These are phyloP conservation scores for Halictus ligatus DNA, from an alignment of 2,888 invertebrate genomes.

Conservation along the genomic window DNA sequence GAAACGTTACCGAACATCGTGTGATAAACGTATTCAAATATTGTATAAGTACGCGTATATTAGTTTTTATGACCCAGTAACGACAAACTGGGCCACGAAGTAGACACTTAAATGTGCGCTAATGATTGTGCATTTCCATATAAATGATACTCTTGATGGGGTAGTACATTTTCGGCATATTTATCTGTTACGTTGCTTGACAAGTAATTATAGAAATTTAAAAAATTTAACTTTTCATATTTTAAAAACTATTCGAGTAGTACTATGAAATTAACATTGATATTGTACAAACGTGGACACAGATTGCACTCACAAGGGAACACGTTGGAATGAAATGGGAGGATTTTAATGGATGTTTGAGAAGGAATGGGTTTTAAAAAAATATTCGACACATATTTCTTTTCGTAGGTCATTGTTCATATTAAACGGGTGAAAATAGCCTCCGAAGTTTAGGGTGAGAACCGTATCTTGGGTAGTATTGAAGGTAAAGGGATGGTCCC, in stretches of 20 bases:
- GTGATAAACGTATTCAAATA: neutral
- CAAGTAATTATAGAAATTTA: neutral
- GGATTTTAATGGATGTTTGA: neutral
- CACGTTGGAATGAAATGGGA: neutral
- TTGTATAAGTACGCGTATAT: neutral
- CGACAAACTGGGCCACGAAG: neutral
- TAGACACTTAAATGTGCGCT: neutral
- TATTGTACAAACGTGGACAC: neutral
- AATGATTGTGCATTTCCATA: neutral
- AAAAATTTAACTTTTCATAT: neutral
- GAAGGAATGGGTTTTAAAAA: neutral
- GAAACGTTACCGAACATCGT: neutral
- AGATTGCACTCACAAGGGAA: neutral
- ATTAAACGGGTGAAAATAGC: neutral
- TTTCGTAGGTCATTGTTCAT: neutral
- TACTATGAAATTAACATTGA: neutral
- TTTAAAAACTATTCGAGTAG: neutral
- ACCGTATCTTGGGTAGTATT: neutral
- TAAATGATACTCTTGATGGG: neutral
- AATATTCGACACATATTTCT: neutral
- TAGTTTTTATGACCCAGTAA: neutral
- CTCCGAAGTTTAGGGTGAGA: neutral
- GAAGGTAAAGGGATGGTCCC: neutral
- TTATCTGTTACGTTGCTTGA: neutral
- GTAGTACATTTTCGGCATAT: neutral